phyloP scores from a whole-genome alignment of 2,888 invertebrate species.

The Incurvaria masculella region DNA sequence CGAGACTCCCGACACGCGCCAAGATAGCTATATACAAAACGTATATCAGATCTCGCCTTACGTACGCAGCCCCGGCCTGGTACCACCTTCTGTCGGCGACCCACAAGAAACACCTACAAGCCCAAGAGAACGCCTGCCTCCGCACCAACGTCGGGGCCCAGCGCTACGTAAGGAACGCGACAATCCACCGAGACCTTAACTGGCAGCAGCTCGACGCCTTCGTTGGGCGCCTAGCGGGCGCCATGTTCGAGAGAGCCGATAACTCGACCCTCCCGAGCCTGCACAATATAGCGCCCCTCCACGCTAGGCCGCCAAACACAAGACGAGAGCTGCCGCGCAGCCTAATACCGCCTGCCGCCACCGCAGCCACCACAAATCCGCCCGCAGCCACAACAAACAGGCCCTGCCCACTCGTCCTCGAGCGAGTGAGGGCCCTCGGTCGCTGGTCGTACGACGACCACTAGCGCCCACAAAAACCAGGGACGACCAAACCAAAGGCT shows the following conservation, averaged over 20 bases:
- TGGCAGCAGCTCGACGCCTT: background rate
- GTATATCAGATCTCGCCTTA: constrained; percentile 6
- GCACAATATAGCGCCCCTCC: background rate
- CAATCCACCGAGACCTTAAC: background rate
- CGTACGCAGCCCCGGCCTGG: constrained; percentile 3
- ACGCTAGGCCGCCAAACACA: background rate
- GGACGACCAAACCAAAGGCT: no score
- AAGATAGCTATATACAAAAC: constrained; percentile 16
- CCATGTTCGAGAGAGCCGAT: background rate
- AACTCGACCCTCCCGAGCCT: background rate
- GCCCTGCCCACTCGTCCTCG: no score
- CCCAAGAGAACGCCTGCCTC: background rate
- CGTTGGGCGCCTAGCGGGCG: background rate
- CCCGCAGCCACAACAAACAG: no score
- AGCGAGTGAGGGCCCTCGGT: no score
- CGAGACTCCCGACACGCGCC: constrained; percentile 12
- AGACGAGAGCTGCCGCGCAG: background rate
- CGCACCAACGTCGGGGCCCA: background rate
- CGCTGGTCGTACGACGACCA: no score
- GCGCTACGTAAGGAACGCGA: background rate
- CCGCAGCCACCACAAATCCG: background rate
- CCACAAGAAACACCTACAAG: background rate
- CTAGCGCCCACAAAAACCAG: no score
- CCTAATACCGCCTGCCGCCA: background rate
- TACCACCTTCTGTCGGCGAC: background rate